Evolutionary conservation across 2,888 invertebrate species (phyloP).

Genomic region (Parnassius glacialis): DNA sequence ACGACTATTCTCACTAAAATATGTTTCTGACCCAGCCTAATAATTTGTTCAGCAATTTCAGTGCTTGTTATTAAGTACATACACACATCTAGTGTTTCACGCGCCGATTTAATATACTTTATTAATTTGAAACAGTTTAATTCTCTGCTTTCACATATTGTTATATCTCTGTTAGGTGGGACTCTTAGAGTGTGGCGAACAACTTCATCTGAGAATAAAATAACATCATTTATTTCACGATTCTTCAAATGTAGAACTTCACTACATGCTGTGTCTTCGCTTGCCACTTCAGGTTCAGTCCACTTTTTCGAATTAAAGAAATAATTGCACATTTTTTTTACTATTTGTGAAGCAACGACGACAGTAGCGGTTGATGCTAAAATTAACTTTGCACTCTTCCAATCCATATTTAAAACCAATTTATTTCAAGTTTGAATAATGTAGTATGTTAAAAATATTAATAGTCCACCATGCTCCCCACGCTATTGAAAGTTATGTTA

Average conservation of each 20-base stretch:
- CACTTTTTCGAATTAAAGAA: slow-evolving; percentile 46
- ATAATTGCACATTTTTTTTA: slow-evolving; percentile 62
- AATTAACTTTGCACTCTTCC: slow-evolving; percentile 68
- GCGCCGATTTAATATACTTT: slow-evolving; percentile 72
- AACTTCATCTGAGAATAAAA: slow-evolving; percentile 70
- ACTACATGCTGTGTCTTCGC: slow-evolving; percentile 52
- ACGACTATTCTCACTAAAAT: slow-evolving; percentile 71
- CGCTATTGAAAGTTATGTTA: slow-evolving; percentile 44
- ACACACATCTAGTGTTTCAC: slow-evolving; percentile 73
- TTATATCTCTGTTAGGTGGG: slow-evolving; percentile 61
- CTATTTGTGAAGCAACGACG: slow-evolving; percentile 66
- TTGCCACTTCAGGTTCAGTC: slow-evolving; percentile 39
- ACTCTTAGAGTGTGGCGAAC: slow-evolving; percentile 61
- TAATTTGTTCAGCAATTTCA: slow-evolving; percentile 72
- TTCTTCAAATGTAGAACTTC: slow-evolving; percentile 57
- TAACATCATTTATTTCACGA: slow-evolving; percentile 74
- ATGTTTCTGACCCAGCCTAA: slow-evolving; percentile 71
- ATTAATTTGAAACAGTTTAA: slow-evolving; percentile 72
- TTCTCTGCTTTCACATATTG: slow-evolving; percentile 69
- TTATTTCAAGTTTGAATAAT: slow-evolving; percentile 35
- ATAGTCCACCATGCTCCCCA: slow-evolving; percentile 67
- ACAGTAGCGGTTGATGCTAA: slow-evolving; percentile 69
- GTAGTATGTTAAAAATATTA: slow-evolving; percentile 27
- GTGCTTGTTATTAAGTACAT: slow-evolving; percentile 76
- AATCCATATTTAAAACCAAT: slow-evolving; percentile 56